phyloP scores from a whole-genome alignment of 2,797 vertebrate species.

The Denticeps clupeoides region DNA sequence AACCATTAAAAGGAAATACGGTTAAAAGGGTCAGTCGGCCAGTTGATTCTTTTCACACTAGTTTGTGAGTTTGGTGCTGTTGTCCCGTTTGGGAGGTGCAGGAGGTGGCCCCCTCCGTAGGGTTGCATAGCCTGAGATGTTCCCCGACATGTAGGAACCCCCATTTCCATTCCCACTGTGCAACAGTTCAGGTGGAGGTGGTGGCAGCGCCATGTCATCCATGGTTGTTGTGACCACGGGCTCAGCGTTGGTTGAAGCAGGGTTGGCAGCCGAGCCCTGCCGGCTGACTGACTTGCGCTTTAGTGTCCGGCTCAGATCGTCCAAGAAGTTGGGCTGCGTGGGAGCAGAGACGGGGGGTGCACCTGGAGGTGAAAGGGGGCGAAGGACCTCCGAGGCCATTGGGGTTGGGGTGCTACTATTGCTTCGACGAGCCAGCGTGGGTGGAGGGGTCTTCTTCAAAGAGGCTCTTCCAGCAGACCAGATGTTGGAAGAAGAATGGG shows the following conservation, averaged over 20 bases:
- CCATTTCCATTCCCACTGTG: slow-evolving; percentile 61
- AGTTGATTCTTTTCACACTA: not conserved
- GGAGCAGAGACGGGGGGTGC: slow-evolving; percentile 73
- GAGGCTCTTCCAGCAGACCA: slow-evolving; percentile 38
- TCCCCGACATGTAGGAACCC: slow-evolving; percentile 64
- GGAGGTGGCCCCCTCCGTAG: slow-evolving; percentile 85
- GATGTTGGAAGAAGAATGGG: slow-evolving; percentile 70
- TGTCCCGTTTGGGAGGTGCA: slow-evolving; percentile 84
- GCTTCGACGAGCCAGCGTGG: slow-evolving; percentile 68
- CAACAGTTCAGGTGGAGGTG: slow-evolving; percentile 77
- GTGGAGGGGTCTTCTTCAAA: slow-evolving; percentile 76
- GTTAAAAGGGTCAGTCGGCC: not conserved
- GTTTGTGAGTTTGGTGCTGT: slow-evolving; percentile 81
- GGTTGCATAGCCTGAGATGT: slow-evolving; percentile 93
- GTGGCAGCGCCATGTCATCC: slow-evolving; percentile 86
- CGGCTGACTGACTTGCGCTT: slow-evolving; percentile 88
- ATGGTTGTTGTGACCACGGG: slow-evolving; percentile 72
- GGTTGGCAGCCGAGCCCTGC: slow-evolving; percentile 64
- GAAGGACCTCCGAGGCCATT: slow-evolving; percentile 28
- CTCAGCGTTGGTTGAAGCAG: slow-evolving; percentile 65
- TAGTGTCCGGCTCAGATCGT: slow-evolving; percentile 87
- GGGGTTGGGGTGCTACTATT: slow-evolving; percentile 57
- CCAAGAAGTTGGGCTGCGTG: slow-evolving; percentile 84
- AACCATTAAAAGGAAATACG: no score
- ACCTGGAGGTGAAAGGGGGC: slow-evolving; percentile 33